phyloP scores from a whole-genome alignment of 2,888 invertebrate genomes.

The Suillia variegata region DNA sequence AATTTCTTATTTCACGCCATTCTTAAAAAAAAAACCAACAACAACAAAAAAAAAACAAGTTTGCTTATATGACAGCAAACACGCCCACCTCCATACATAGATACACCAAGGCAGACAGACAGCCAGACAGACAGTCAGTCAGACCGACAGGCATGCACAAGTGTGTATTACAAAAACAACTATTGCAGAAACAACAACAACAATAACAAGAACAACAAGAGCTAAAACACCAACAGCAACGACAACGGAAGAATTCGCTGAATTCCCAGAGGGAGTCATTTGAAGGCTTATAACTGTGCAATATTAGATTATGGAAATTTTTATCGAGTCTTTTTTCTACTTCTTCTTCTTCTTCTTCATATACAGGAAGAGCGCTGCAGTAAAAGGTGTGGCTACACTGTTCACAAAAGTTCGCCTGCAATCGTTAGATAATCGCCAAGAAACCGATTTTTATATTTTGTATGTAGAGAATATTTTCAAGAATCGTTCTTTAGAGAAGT shows the following conservation, averaged over 20 bases:
- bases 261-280: constrained; percentile 39
- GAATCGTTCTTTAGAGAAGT: no score
- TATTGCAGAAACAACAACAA: no score
- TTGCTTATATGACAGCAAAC: constrained; percentile 22
- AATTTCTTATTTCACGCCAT: constrained; percentile 30
- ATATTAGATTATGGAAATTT: constrained; percentile 41
- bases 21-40: neutral
- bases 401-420: no score
- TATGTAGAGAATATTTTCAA: no score
- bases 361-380: constrained; percentile 23
- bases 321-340: constrained; percentile 38
- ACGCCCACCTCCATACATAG: constrained; percentile 1
- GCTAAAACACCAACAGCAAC: constrained; percentile 16
- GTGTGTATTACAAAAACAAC: constrained; percentile 2
- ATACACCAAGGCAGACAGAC: neutral
- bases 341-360: no score
- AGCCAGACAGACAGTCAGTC: no score
- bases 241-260: constrained; percentile 11
- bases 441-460: no score
- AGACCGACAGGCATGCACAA: neutral
- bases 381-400: constrained; percentile 26
- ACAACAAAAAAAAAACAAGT: constrained; percentile 11
- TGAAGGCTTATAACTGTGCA: constrained; percentile 38
- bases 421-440: no score
- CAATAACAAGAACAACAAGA: constrained; percentile 7